Evolutionary conservation across 37 sponge, comb jelly and placozoan genomes (phyloP), one percentile per base, ranked within the genome.

Genomic region (Ianthella basta): DNA sequence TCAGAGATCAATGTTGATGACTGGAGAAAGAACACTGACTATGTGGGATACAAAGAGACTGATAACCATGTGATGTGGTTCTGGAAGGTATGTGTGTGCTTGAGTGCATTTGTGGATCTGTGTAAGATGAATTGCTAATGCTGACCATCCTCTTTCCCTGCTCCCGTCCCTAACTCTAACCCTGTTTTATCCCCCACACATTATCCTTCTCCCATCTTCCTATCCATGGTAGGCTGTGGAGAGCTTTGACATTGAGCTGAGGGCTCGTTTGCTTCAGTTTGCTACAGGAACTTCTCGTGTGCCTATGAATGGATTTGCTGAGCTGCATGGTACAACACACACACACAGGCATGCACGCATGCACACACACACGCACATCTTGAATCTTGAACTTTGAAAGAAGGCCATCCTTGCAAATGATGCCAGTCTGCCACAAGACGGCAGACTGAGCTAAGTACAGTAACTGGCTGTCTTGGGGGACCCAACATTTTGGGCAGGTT

Each of bases 231-330:
- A 96, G 94, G 97, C 93, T 35, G 95, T 98, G 59, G 85, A 87
- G 37, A 91, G 91, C 60, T 96, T 92, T 88, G 97, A 98, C 60
- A 91, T 68, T 50, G 99, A 98, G 68, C 59, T 95, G 82, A 74
- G 89, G 54, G 92, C 94, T 30, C 60, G 99, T 15, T 75, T 98
- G 39, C 93, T 98, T 15, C 99, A 98, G 83, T 98, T 98, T 91
- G 97, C 95, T 0, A 98, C 99, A 30, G 99, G 99, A 13, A 98
- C 99, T 0, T 98, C 99, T 53, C 91, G 91, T 55, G 97, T 98
- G 0, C 99, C 99, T 12, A 98, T 98, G 99, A 98, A 98, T 59
- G 99, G 99, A 0, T 98, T 98, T 83, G 89, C 88, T n/a, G 99
- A 98, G 61, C 85, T 98, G n/a, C 93, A 98, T 79, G 99, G 99